Base-by-base conservation (phyloP, 2,888 invertebrate species). In the Tetrapedia diversipes region DNA sequence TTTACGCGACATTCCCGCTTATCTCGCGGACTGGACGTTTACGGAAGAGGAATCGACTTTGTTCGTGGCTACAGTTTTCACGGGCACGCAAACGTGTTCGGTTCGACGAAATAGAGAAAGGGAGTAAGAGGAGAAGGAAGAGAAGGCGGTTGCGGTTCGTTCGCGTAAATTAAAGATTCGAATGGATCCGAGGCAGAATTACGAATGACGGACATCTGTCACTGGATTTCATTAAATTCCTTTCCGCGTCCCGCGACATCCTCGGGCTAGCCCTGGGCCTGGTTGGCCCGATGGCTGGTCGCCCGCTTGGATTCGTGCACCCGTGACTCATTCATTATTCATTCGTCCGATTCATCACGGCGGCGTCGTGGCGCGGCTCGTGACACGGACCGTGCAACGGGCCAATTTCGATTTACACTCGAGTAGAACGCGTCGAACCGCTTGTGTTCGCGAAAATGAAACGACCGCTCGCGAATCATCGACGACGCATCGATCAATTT, bases 261-360 rank as follows among this genome's bases (percentile, higher is more conserved):
- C 73, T 72, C 73, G 19, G 22, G 11, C 29, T 27, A 49, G 41
- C 41, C 32, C 66, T 56, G 39, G 54, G 16, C 29, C 34, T 32
- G 71, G 32, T 19, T 29, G 49, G 27, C 14, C 2, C 41, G n/a
- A 54, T 34, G 54, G 32, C 34, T 54, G 54, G 14, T 54, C 34
- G 54, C 24, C 19, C 32, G 63, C 10, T 49, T 14, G 67, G 29
- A 66, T 43, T 29, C 71, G 47, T 56, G 67, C 68, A 57, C 49
- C 67, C 66, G 71, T 47, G 66, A 65, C 77, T 80, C 80, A 66
- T 81, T 81, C 68, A 77, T 81, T 81, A 81, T 81, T 81, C 80
- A 77, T 70, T 66, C 65, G 67, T 45, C 59, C 74, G 54, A 81
- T 81, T 69, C 71, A 71, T 80, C 73, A 70, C 72, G 66, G 43